These are phyloP conservation scores for Cryptophagus acutangulus DNA, from an alignment of 2,888 invertebrate species.

Conservation along the genomic window DNA sequence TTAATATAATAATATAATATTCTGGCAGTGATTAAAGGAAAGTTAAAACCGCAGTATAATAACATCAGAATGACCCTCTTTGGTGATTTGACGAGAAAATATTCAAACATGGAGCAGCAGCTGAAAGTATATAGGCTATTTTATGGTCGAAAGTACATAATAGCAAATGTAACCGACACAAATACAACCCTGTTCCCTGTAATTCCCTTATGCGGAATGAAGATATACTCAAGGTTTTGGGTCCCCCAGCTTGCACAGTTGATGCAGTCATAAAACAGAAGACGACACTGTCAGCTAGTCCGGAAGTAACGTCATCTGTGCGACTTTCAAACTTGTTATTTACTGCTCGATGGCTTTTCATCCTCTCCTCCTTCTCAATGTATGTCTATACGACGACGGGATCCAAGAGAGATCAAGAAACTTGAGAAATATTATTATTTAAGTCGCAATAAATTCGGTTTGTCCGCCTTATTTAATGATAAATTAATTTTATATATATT, in stretches of 20 bases:
- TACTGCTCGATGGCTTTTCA: constrained; percentile 5
- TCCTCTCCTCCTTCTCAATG: too few relatives aligned
- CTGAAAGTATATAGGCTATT: constrained; percentile 11
- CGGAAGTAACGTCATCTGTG: constrained; percentile 33
- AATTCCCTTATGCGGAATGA: background rate
- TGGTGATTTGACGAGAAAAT: too few relatives aligned
- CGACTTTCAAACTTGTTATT: constrained; percentile 13
- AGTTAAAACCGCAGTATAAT: constrained; percentile 18
- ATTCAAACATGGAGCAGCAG: background rate
- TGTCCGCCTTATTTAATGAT: too few relatives aligned
- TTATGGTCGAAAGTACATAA: constrained; percentile 14
- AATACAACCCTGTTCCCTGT: constrained; percentile 1
- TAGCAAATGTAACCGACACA: constrained; percentile 11
- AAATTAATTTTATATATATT: too few relatives aligned
- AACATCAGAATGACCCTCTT: constrained; percentile 10
- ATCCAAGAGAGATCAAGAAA: too few relatives aligned
- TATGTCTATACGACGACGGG: too few relatives aligned
- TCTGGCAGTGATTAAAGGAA: constrained; percentile 12
- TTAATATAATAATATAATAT: background rate
- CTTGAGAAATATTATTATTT: too few relatives aligned
- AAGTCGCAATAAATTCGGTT: too few relatives aligned
- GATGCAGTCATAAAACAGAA: constrained; percentile 32
- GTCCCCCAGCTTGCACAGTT: constrained; percentile 23
- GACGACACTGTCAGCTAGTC: constrained; percentile 24
- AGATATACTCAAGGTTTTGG: background rate